Conservation (phyloP, 37 sponge, comb jelly and placozoan species). For the Cladorhizidae sp. region DNA sequence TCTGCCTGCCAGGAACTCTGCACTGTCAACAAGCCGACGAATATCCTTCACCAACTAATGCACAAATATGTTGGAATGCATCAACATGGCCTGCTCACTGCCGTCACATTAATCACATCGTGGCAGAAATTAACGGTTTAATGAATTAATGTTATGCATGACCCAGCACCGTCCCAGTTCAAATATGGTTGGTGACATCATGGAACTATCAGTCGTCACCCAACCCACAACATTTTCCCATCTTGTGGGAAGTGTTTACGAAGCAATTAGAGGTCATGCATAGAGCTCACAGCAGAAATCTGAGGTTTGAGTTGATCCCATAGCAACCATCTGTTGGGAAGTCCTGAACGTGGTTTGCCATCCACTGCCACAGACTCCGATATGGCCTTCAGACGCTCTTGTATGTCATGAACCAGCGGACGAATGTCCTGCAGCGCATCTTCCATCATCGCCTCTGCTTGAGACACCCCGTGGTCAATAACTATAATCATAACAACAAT, state of each 20-base stretch:
- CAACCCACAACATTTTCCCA: neutral
- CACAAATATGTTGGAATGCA: neutral
- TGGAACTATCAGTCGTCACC: neutral
- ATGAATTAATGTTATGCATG: no score
- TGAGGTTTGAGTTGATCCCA: conserved; percentile 83
- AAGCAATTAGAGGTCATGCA: no score
- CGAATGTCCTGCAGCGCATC: conserved; percentile 79
- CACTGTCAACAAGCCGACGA: conserved; percentile 70
- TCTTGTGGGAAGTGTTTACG: no score
- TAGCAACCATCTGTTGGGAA: conserved; percentile 62
- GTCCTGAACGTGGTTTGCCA: conserved; percentile 61
- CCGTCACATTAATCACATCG: no score
- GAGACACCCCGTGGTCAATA: conserved; percentile 76
- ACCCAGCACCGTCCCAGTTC: no score
- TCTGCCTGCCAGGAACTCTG: conserved; percentile 67
- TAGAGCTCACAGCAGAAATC: conserved; percentile 67
- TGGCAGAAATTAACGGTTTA: no score
- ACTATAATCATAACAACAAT: conserved; percentile 39
- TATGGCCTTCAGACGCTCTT: conserved; percentile 73
- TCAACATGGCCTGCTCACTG: no score
- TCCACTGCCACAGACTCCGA: conserved; percentile 63
- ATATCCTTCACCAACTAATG: conserved; percentile 84
- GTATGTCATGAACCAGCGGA: conserved; percentile 67
- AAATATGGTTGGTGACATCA: no score
- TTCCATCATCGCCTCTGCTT: conserved; percentile 65